A percentile compares a stretch with the other conserved stretches of the same genome.
Evolutionary conservation across 1,140 invertebrate genomes (phyloP).

Genomic region (honey bee (Apis mellifera)): DNA sequence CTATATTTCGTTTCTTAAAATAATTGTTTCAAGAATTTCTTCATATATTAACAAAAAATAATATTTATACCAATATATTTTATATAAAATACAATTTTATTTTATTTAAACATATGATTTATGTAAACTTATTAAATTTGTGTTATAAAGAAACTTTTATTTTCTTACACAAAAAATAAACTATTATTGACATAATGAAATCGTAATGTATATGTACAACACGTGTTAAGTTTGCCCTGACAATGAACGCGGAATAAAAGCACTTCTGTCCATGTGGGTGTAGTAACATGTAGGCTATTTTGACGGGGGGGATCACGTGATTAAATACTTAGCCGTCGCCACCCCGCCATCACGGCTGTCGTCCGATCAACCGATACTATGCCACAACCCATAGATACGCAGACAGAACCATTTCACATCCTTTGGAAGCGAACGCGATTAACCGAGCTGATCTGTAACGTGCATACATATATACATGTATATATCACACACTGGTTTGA

Average conservation of each 20-base stretch:
- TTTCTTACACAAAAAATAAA: not conserved
- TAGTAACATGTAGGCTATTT: slow-evolving; percentile 85
- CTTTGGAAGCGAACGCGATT: slow-evolving; percentile 30
- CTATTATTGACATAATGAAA: not conserved
- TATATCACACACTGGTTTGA: slow-evolving; percentile 4
- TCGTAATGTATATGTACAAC: too few relatives aligned
- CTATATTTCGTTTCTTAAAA: slow-evolving; percentile 12
- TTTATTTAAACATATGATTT: not conserved
- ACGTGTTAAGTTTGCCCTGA: slow-evolving; percentile 5
- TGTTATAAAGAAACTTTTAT: not conserved
- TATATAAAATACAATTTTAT: not conserved
- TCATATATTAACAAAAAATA: not conserved
- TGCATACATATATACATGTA: not conserved
- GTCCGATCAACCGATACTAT: slow-evolving; percentile 50
- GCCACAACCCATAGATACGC: slow-evolving; percentile 29
- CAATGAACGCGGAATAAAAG: slow-evolving; percentile 25
- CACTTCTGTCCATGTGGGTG: slow-evolving; percentile 21
- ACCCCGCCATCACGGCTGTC: slow-evolving; percentile 19
- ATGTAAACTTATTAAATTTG: not conserved
- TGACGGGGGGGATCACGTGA: slow-evolving; percentile 87
- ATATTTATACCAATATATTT: too few relatives aligned
- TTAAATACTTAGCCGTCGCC: slow-evolving; percentile 75
- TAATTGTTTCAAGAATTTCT: slow-evolving; percentile 6
- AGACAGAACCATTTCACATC: slow-evolving; percentile 27
- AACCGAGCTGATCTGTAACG: slow-evolving; percentile 19